Evolutionary conservation across 2,797 vertebrate species (phyloP), one percentile per base, ranked within the genome.

Genomic region (Ispidina picta): DNA sequence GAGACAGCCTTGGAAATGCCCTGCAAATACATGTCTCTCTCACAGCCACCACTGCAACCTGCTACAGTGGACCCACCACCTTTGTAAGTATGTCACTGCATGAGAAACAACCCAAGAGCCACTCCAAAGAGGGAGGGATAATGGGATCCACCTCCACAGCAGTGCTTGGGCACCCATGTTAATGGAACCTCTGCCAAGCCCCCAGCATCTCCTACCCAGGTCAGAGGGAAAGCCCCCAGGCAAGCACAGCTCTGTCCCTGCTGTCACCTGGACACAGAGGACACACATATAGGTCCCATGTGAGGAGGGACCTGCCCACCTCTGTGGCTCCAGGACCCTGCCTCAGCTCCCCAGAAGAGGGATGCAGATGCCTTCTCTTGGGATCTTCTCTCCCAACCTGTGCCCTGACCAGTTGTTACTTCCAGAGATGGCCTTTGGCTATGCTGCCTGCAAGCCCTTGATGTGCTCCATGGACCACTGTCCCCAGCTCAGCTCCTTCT

Each of bases 41-140:
- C n/a, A 10, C 20, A 72, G 49, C 28, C 35, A 7, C 33, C 58
- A 39, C 49, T 56, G 58, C n/a, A 73, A 52, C 12, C 43, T 51
- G 21, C 21, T 49, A 1, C 4, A 7, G 62, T 54, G 79, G 43
- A 51, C 26, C 29, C 37, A 49, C 5, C 59, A 48, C 44, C 21
- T 91, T 52, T 44, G 73, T 39, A 46, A 33, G 2, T 39, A 29
- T 2, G 4, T 11, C 58, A 29, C 1, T 60, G 59, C 20, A 29
- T 0, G 1, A 37, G n/a, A 44, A 70, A 41, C 37, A 58, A 39
- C 22, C 2, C 1, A 55, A 65, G 12, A 59, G 31, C 7, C 31
- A 29, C 63, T 66, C 5, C 1, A 0, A 0, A 48, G 44, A 39
- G 26, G 28, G 12, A 31, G 22, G 28, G 41, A 17, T 41, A 56